Evolutionary conservation across 1,140 invertebrate genomes (phyloP).

Genomic region (Drosophila busckii): DNA sequence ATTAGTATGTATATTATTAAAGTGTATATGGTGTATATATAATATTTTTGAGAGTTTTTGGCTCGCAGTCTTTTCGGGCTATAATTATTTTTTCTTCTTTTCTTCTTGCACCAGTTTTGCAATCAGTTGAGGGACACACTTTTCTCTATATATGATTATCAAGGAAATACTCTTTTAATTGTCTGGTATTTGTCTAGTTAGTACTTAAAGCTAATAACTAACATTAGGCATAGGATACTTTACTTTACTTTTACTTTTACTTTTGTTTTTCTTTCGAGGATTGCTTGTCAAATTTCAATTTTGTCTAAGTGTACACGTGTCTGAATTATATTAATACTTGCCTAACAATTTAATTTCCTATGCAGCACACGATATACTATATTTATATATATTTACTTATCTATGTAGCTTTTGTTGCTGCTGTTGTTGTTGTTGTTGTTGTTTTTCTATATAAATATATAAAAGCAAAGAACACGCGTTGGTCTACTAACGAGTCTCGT

Average conservation of each 20-base stretch:
- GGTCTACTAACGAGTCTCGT: neutral
- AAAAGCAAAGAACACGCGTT: slow-evolving; percentile 16
- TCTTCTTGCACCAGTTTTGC: slow-evolving; percentile 46
- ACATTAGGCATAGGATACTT: slow-evolving; percentile 28
- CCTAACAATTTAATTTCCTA: slow-evolving; percentile 25
- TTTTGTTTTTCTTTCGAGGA: slow-evolving; percentile 29
- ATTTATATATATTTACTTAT: too few relatives aligned
- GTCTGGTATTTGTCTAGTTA: slow-evolving; percentile 58
- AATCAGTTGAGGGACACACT: slow-evolving; percentile 34
- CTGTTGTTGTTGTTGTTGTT: too few relatives aligned
- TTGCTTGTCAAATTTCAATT: slow-evolving; percentile 54
- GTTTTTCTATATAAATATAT: too few relatives aligned
- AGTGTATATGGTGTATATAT: slow-evolving; percentile 44
- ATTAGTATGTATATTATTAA: slow-evolving; percentile 4
- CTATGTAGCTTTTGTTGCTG: too few relatives aligned
- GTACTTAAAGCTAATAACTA: slow-evolving; percentile 9
- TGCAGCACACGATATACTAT: too few relatives aligned
- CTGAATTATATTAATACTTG: neutral
- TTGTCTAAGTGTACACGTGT: slow-evolving; percentile 19
- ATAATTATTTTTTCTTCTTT: slow-evolving; percentile 59
- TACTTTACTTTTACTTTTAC: too few relatives aligned
- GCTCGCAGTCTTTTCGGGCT: slow-evolving; percentile 77
- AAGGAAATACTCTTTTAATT: slow-evolving; percentile 52
- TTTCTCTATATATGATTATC: slow-evolving; percentile 66
- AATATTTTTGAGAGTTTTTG: slow-evolving; percentile 73